Conservation (phyloP, 2,888 invertebrate species). For the Amphipoea oculea region DNA sequence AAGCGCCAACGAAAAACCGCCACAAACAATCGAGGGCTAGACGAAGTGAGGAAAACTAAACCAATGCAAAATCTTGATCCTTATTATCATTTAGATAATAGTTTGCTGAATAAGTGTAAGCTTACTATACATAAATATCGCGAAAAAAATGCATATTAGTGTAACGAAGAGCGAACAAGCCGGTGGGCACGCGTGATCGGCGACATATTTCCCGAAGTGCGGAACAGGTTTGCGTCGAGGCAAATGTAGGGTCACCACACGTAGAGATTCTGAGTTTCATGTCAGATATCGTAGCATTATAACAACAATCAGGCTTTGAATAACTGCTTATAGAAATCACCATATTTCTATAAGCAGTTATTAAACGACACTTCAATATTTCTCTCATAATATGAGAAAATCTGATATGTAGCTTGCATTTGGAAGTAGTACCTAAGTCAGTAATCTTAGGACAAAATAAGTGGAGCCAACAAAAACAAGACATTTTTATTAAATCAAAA, state of each 20-base stretch:
- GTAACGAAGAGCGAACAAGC: conserved; percentile 81
- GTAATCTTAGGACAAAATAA: background rate
- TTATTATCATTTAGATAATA: background rate
- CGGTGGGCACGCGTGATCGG: conserved; percentile 83
- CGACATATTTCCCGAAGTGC: conserved; percentile 87
- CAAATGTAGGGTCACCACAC: conserved; percentile 60
- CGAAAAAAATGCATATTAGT: conserved; percentile 75
- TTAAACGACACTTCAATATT: conserved; percentile 1
- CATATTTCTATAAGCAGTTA: too few species aligned
- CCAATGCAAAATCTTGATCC: background rate
- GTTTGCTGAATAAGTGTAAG: conserved; percentile 35
- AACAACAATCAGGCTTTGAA: background rate
- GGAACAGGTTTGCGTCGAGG: conserved; percentile 85
- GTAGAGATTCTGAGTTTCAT: conserved; percentile 2
- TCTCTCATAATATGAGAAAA: background rate
- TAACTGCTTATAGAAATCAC: too few species aligned
- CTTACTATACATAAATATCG: conserved; percentile 26
- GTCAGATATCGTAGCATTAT: background rate
- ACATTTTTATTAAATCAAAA: background rate
- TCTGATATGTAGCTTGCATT: background rate
- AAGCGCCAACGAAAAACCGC: conserved; percentile 3
- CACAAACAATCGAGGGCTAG: background rate
- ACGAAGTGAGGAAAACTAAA: background rate
- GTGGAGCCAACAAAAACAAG: background rate
- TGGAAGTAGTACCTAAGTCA: background rate